A percentile compares a stretch with the other conserved stretches of the same genome.
These are phyloP conservation scores for Montifringilla adamsi DNA, from an alignment of 2,113 vertebrate species.

Conservation along the genomic window DNA sequence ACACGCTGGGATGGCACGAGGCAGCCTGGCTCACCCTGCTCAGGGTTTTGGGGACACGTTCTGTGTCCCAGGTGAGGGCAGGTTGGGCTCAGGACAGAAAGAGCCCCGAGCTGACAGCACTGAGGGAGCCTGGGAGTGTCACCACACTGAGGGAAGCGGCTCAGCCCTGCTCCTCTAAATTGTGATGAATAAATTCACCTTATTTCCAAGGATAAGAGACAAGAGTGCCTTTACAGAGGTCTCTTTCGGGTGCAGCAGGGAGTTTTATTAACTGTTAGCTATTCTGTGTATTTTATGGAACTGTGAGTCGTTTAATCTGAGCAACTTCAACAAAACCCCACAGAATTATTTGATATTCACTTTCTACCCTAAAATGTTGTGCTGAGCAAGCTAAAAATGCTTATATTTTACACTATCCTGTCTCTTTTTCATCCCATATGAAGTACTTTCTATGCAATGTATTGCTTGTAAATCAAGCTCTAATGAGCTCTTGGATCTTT, in stretches of 20 bases:
- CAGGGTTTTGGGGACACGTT: background rate
- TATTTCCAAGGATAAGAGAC: background rate
- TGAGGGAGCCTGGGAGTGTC: background rate
- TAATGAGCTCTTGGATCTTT: background rate
- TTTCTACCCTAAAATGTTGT: background rate
- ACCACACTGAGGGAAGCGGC: rapidly evolving
- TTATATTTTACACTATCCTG: background rate
- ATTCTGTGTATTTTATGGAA: background rate
- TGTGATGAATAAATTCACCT: background rate
- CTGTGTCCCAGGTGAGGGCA: background rate
- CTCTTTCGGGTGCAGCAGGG: background rate
- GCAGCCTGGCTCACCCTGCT: background rate
- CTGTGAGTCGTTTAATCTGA: background rate
- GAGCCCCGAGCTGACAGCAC: background rate
- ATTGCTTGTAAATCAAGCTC: background rate
- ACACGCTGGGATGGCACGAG: rapidly evolving
- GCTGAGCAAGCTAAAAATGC: background rate
- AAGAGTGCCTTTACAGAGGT: background rate
- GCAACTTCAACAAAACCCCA: background rate
- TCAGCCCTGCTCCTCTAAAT: background rate
- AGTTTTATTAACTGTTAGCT: background rate
- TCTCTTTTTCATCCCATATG: background rate
- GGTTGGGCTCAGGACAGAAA: background rate
- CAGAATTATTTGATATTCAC: background rate
- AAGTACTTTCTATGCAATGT: background rate